Percentiles rank a stretch among this genome's conserved stretches.
These are phyloP conservation scores for Petrocephalus schoutedeni DNA, from an alignment of 2,797 vertebrate genomes.

Conservation along the genomic window DNA sequence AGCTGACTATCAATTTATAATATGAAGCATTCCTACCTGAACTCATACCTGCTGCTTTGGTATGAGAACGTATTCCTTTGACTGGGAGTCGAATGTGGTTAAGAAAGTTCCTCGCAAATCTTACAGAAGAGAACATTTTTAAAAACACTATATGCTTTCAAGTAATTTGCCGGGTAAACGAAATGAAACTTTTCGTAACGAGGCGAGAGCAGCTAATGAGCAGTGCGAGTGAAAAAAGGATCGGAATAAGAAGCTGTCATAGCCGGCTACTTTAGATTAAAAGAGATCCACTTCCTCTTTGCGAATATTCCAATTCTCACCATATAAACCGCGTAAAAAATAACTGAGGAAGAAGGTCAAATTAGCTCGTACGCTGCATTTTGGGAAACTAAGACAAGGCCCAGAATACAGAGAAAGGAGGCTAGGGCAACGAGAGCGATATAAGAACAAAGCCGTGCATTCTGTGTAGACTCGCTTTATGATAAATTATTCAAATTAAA, in stretches of 20 bases:
- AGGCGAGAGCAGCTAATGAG: not conserved
- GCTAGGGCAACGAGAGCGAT: not conserved
- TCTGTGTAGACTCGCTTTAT: not conserved
- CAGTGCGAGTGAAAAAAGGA: not conserved
- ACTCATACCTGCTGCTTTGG: not conserved
- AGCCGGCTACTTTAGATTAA: not conserved
- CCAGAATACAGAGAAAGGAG: not conserved
- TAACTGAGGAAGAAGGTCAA: not conserved
- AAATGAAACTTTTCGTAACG: not conserved
- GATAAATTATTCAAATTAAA: not conserved
- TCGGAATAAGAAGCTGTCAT: not conserved
- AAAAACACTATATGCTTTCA: not conserved
- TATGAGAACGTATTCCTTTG: not conserved
- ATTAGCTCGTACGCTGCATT: not conserved
- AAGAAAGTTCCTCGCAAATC: not conserved
- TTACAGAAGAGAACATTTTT: not conserved
- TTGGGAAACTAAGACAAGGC: not conserved
- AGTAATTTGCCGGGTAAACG: not conserved
- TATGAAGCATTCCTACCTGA: not conserved
- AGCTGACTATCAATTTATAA: not conserved
- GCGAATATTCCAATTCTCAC: not conserved
- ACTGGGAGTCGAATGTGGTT: not conserved
- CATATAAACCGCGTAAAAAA: not conserved
- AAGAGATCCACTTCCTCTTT: not conserved
- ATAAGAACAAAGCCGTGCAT: not conserved